phyloP scores from a whole-genome alignment of 2,888 invertebrate genomes.

The Alloplasta piceator region DNA sequence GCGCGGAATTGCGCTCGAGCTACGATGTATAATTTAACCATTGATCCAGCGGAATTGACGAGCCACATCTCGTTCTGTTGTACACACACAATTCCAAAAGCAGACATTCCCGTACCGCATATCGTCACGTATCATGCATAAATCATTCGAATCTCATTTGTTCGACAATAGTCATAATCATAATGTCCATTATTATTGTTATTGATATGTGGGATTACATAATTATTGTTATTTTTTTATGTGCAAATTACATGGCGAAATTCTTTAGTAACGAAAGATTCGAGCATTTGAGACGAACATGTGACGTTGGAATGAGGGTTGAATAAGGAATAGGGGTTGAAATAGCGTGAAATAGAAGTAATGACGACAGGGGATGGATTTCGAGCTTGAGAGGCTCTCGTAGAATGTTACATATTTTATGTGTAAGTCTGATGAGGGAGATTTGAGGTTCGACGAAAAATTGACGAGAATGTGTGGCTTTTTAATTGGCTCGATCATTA shows the following conservation, averaged over 20 bases:
- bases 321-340: no score
- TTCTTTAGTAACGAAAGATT: no score
- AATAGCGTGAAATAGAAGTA: no score
- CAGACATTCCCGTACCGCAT: constrained; percentile 28
- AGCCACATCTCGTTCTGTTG: constrained; percentile 9
- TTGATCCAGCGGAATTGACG: constrained; percentile 57
- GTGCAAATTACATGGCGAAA: no score
- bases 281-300: no score
- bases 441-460: constrained; percentile 1
- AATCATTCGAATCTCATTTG: constrained; percentile 33
- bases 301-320: no score
- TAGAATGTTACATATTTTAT: background rate
- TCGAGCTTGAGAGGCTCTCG: background rate
- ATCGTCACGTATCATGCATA: constrained; percentile 18
- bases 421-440: background rate
- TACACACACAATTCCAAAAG: constrained; percentile 37
- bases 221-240: no score
- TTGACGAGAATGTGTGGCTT: constrained; percentile 16
- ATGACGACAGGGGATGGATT: no score
- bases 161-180: constrained; percentile 37
- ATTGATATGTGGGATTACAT: no score
- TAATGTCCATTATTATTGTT: constrained; percentile 7
- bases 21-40: constrained; percentile 60
- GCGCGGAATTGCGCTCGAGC: constrained; percentile 4
- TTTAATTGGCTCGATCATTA: constrained; percentile 75